A percentile compares a stretch with the other conserved stretches of the same genome.
Evolutionary conservation across 2,888 invertebrate genomes (phyloP).

Genomic region (Philaethria dido): DNA sequence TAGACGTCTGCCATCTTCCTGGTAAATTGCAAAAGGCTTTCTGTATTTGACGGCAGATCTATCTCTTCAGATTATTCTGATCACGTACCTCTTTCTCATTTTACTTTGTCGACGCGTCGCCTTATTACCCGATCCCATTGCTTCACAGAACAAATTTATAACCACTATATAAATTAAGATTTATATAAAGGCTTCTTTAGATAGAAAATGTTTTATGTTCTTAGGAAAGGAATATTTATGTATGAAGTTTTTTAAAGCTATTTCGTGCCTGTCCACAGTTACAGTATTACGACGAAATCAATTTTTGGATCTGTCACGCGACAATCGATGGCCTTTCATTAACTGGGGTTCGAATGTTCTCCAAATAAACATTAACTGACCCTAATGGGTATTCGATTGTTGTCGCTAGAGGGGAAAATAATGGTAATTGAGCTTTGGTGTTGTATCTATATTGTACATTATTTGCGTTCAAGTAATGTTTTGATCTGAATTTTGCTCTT

Average conservation of each 20-base stretch:
- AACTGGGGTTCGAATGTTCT: constrained; percentile 53
- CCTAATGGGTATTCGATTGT: constrained; percentile 72
- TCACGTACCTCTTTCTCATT: constrained; percentile 76
- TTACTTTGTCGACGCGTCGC: constrained; percentile 70
- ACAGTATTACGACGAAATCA: constrained; percentile 50
- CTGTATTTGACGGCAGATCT: background rate
- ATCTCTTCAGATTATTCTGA: constrained; percentile 54
- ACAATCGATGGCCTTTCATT: constrained; percentile 58
- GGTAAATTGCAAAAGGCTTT: constrained; percentile 3
- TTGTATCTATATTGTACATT: constrained; percentile 34
- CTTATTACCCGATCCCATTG: constrained; percentile 73
- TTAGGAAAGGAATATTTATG: background rate
- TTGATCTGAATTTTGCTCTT: background rate
- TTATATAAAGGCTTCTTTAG: background rate
- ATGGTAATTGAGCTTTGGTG: constrained; percentile 53
- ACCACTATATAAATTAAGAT: constrained; percentile 9
- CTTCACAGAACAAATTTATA: constrained; percentile 37
- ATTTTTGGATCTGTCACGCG: constrained; percentile 63
- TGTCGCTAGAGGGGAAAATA: constrained; percentile 51
- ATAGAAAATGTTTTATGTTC: background rate
- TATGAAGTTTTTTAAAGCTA: background rate
- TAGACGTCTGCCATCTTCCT: constrained; percentile 16
- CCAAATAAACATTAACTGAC: constrained; percentile 69
- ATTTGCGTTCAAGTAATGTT: constrained; percentile 6
- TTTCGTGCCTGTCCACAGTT: background rate